Conservation (phyloP, 1,140 invertebrate genomes). For the Ips typographus region DNA sequence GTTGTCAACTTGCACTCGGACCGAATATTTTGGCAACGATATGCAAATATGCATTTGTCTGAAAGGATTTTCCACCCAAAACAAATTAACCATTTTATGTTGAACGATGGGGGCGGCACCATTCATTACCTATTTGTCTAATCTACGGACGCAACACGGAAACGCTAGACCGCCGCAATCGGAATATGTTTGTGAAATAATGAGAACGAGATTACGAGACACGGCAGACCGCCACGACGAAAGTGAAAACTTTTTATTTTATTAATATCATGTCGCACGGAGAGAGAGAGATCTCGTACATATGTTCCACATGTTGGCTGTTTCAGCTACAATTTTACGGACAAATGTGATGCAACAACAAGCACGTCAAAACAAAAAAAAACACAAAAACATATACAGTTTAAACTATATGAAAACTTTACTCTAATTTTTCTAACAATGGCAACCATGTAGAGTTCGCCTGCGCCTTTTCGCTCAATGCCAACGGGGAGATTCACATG, state of each 20-base stretch:
- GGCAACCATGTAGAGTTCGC: slow-evolving; percentile 27
- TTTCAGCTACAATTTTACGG: neutral
- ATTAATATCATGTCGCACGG: slow-evolving; percentile 17
- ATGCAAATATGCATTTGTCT: neutral
- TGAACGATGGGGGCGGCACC: neutral
- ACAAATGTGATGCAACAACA: neutral
- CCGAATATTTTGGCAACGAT: slow-evolving; percentile 13
- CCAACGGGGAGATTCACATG: slow-evolving; percentile 29
- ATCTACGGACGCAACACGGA: neutral
- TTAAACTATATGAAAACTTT: neutral
- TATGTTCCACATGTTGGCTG: slow-evolving; percentile 8
- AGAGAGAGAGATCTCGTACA: slow-evolving; percentile 16
- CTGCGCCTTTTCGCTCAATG: slow-evolving; percentile 33
- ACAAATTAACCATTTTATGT: neutral
- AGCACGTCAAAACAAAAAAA: neutral
- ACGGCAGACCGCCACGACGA: slow-evolving; percentile 17
- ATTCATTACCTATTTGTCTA: neutral
- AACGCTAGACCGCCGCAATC: slow-evolving; percentile 2
- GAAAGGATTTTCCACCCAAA: neutral
- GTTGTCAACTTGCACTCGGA: slow-evolving; percentile 23
- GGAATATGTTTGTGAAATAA: slow-evolving; percentile 21
- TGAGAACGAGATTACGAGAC: slow-evolving; percentile 22
- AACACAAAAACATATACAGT: neutral
- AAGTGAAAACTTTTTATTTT: slow-evolving; percentile 29
- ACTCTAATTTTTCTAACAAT: slow-evolving; percentile 1